phyloP scores from a whole-genome alignment of 64 coral and sea anemone genomes.

The Stylophora pistillata region DNA sequence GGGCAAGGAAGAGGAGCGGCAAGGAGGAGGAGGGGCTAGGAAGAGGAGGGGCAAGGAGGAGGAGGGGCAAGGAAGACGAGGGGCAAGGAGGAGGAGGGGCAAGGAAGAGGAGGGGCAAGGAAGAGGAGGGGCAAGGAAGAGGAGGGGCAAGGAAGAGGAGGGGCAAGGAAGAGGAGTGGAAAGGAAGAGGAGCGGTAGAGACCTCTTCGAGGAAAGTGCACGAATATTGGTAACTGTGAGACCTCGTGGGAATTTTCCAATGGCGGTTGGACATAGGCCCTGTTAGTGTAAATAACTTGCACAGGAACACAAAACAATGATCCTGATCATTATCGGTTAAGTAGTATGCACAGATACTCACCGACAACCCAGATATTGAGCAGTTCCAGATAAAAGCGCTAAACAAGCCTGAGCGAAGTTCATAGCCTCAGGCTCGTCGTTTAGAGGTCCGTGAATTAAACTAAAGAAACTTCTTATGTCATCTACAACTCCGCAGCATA shows the following conservation, averaged over 20 bases:
- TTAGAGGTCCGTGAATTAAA: slow-evolving; percentile 61
- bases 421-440: slow-evolving; percentile 60
- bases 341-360: background rate
- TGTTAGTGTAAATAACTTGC: no score
- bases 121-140: background rate
- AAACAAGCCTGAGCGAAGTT: slow-evolving; percentile 75
- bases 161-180: background rate
- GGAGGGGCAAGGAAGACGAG: no score
- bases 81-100: background rate
- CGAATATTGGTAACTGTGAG: no score
- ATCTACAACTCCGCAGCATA: slow-evolving; percentile 86
- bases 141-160: background rate
- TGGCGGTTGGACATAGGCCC: no score
- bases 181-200: background rate
- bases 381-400: slow-evolving; percentile 71
- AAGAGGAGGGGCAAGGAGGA: background rate
- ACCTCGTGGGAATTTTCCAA: no score
- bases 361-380: slow-evolving; percentile 83
- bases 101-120: background rate
- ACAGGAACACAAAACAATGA: no score
- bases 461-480: slow-evolving; percentile 81
- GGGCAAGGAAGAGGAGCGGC: background rate
- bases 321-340: background rate
- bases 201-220: no score
- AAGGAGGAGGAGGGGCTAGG: background rate